These are phyloP conservation scores for Heliconius hortense DNA, from an alignment of 2,888 invertebrate species.

Conservation along the genomic window DNA sequence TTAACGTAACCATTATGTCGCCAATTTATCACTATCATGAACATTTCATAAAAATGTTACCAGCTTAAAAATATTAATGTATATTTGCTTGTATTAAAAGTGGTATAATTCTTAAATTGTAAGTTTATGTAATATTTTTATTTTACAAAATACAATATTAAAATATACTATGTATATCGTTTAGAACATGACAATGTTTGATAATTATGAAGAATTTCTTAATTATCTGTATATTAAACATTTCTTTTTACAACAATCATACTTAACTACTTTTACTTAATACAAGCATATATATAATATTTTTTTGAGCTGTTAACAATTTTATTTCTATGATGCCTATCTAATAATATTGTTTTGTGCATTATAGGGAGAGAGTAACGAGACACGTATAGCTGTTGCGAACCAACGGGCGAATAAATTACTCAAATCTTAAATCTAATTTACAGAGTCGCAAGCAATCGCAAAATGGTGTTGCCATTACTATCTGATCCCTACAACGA, in stretches of 20 bases:
- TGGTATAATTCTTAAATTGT: not conserved
- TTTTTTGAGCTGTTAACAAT: slow-evolving; percentile 24
- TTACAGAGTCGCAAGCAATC: slow-evolving; percentile 4
- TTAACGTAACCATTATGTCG: not conserved
- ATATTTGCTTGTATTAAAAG: not conserved
- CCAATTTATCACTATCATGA: not conserved
- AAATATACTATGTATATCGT: too few species aligned
- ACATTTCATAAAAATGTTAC: slow-evolving; percentile 1
- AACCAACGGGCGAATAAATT: slow-evolving; percentile 95
- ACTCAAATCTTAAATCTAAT: slow-evolving; percentile 85
- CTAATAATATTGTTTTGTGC: slow-evolving; percentile 37
- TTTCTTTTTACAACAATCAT: not conserved
- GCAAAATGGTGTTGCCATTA: slow-evolving; percentile 33
- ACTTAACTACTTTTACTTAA: not conserved
- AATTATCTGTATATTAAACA: not conserved
- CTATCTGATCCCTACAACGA: slow-evolving; percentile 26
- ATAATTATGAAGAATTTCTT: not conserved
- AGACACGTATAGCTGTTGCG: slow-evolving; percentile 93
- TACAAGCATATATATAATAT: not conserved
- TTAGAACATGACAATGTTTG: not conserved
- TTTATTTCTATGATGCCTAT: not conserved
- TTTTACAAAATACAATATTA: too few species aligned
- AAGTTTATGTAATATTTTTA: too few species aligned
- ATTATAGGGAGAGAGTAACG: slow-evolving; percentile 90
- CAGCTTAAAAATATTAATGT: slow-evolving; percentile 17